Base-by-base conservation (phyloP, 2,888 invertebrate genomes). In the Drosophila lacicola region DNA sequence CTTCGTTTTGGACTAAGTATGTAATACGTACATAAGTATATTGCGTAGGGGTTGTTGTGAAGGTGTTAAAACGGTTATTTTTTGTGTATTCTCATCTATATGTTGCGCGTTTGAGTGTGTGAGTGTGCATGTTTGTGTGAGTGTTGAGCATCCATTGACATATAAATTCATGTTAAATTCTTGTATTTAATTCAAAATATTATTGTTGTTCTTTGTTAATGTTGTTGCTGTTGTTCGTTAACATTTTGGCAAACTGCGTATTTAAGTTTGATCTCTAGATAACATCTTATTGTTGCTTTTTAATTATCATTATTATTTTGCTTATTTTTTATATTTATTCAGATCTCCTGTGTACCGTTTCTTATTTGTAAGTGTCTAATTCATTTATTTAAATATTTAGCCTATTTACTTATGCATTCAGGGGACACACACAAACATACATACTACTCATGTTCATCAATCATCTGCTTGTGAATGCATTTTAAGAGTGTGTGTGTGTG, bases 281-380 rank as follows among this genome's bases (percentile, higher is more conserved):
- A 75, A 75, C 76, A 60, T 63, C 58, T 51, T 69, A 42, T 60
- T 63, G n/a, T 25, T 17, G 11, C 10, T 11, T 25, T 10, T 51
- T 8, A 29, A 8, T 47, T 19, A 10, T 57, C 33, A 47, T 67
- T 34, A 34, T 36, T 68, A 42, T 49, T 47, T 37, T 54, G 1
- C 19, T 10, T 33, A 33, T 33, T 9, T 19, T 33, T 42, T 42
- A 6, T 19, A 33, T 53, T 6, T 41, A 39, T 57, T 63, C 37
- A 56, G 47, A 68, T 79, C 69, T 69, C 80, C 74, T 75, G 74
- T 75, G 36, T 75, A 75, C 70, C 76, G 80, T 75, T 79, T 45
- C 56, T 74, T 57, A 70, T 29, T 68, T 41, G 14, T 70, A 68
- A 58, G n/a, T 55, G 55, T 58, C 42, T 68, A 60, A 55, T 70